Base-by-base conservation (phyloP, 2,113 vertebrate genomes). In the Equus przewalskii region DNA sequence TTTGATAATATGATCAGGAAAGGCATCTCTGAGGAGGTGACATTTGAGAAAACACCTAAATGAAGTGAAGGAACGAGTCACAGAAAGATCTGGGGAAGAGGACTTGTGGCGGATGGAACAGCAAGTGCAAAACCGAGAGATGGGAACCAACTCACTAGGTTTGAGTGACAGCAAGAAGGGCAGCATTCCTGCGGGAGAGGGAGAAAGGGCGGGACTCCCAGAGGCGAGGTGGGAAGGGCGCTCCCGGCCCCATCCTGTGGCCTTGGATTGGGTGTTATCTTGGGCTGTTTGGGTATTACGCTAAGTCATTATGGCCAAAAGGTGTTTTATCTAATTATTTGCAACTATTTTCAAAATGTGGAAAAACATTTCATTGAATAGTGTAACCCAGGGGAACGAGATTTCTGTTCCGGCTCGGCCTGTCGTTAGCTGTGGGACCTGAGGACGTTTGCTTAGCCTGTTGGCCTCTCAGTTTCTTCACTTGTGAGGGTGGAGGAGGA, bases 311-410 rank as follows among this genome's bases (percentile, higher is more conserved):
- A 36, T 36, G 36, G 21, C 72, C 65, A 24, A 33, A 75, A 76
- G 21, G 30, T 80, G 21, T 79, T 91, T 88, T 92, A 89, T 78
- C 51, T 85, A 84, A 64, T 88, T 88, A 33, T 89, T 95, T 64
- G 44, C 6, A 70, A 28, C 73, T 58, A 76, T 85, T 79, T 96
- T 95, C 78, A 67, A 85, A 94, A 81, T 46, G 82, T 91, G 60
- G 82, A 21, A 30, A 41, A 75, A 62, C 24, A 58, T n/a, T 78
- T 58, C 86, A 62, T 0, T 36, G 89, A 73, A 46, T 28, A 3
- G 3, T 16, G 36, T 64, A n/a, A 30, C 6, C 14, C 28, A 13
- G 26, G 3, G 7, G 51, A 64, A 54, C 0, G 7, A 93, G 72
- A 64, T 73, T 28, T 26, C 21, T 7, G 4, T 3, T 70, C 69